Base-by-base conservation (phyloP, 2,888 invertebrate species). In the Ectemnius lituratus region DNA sequence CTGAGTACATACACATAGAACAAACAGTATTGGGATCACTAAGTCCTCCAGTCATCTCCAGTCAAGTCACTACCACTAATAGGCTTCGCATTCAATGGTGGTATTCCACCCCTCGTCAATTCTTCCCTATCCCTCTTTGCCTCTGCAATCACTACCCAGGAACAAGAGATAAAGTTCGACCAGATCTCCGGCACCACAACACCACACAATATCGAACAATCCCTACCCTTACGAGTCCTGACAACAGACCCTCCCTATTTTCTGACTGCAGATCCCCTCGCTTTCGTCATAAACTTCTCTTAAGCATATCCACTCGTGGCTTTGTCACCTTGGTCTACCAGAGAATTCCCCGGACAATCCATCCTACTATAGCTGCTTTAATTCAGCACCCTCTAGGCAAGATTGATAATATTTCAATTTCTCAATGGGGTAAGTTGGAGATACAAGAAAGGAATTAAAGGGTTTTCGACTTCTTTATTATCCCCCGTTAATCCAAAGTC, bases 281-380 rank as follows among this genome's bases (percentile, higher is more conserved):
- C 47, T 62, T 65, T 18, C 61, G 60, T 70, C 20, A 49, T 65
- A 58, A 49, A 18, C 18, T 64, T 47, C 47, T 2, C 27, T 37
- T 5, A 62, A 69, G 58, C 46, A 73, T 23, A 62, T 18, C 20
- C 18, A 56, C 63, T 27, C 14, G 23, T 46, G 52, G 18, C 47
- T 23, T 49, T n/a, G 52, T n/a, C 52, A 47, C 23, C 49, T 70
- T 70, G 57, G 47, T 27, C 37, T 65, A 62, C 45, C 49, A 37
- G 20, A n/a, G n/a, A 61, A 56, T 58, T 47, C 5, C 45, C 49
- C 14, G 47, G 65, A 37, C 70, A 73, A 73, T 70, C 69, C 61
- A 62, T 8, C 45, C 23, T 4, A n/a, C 46, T 63, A 23, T 23
- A 63, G 13, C 27, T 14, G n/a, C 27, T 6, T 62, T 27, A 56